Evolutionary conservation across 2,113 vertebrate species (phyloP).

Genomic region (Catharus minimus): DNA sequence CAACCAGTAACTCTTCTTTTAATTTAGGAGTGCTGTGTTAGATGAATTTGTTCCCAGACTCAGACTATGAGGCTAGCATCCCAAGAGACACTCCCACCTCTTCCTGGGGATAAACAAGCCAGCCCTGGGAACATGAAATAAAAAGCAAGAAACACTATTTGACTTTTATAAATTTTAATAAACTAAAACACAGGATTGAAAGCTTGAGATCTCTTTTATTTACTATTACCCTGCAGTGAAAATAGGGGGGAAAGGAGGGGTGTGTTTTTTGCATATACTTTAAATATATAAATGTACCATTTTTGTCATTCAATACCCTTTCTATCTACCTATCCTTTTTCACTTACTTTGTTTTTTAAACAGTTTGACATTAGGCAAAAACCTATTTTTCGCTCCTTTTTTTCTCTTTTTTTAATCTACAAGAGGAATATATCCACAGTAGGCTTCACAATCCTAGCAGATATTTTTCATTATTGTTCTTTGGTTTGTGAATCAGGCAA

Average conservation of each 20-base stretch:
- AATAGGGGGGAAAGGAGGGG: background rate
- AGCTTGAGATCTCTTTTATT: background rate
- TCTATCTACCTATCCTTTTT: background rate
- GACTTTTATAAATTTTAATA: conserved; percentile 50
- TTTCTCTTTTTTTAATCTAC: background rate
- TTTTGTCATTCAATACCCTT: background rate
- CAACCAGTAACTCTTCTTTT: conserved; percentile 55
- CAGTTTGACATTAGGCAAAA: background rate
- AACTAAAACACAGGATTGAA: conserved; percentile 7
- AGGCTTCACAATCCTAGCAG: background rate
- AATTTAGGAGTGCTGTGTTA: conserved; percentile 32
- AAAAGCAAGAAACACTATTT: conserved; percentile 42
- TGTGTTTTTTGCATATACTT: conserved; percentile 2
- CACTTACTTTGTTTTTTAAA: background rate
- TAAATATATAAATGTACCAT: background rate
- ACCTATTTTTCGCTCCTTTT: background rate
- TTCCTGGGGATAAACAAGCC: conserved; percentile 56
- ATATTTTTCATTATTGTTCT: background rate
- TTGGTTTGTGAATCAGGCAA: background rate
- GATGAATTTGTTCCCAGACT: conserved; percentile 51
- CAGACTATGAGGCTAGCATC: conserved; percentile 19
- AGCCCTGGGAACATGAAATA: conserved; percentile 41
- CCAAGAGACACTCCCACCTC: conserved; percentile 50
- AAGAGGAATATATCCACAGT: background rate
- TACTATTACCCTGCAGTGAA: conserved; percentile 32